phyloP scores from a whole-genome alignment of 2,888 invertebrate species.

The Molorchus minor region DNA sequence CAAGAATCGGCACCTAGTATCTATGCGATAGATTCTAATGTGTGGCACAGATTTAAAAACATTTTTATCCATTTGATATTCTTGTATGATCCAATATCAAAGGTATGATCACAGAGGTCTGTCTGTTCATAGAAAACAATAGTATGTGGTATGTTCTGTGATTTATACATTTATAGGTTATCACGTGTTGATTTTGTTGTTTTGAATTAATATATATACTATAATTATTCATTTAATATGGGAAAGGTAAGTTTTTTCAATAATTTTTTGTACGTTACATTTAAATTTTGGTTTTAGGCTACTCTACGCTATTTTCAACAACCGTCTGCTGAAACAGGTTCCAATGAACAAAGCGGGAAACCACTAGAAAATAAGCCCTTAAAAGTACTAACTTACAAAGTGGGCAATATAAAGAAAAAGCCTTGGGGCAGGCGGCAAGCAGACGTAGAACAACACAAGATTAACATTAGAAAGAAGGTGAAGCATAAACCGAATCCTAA shows the following conservation, averaged over 20 bases:
- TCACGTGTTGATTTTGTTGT: too few species aligned
- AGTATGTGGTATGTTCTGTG: too few species aligned
- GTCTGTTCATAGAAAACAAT: too few species aligned
- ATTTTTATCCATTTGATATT: too few species aligned
- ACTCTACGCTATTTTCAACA: constrained; percentile 29
- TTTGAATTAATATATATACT: too few species aligned
- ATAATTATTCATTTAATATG: too few species aligned
- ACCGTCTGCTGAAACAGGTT: constrained; percentile 1
- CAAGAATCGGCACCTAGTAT: too few species aligned
- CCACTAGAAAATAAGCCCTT: not conserved
- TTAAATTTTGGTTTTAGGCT: constrained; percentile 12
- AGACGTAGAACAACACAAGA: constrained; percentile 31
- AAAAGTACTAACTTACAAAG: constrained; percentile 40
- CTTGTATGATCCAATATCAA: too few species aligned
- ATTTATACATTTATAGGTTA: too few species aligned
- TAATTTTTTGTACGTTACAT: not conserved
- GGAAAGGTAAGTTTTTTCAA: constrained; percentile 1
- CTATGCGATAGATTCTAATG: too few species aligned
- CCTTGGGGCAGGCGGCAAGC: constrained; percentile 47
- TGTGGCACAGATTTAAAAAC: too few species aligned
- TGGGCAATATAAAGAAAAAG: constrained; percentile 39
- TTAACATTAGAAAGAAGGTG: constrained; percentile 31
- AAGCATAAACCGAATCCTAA: constrained; percentile 51
- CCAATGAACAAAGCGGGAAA: not conserved
- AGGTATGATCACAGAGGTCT: too few species aligned